Evolutionary conservation across 64 coral and sea anemone species (phyloP).

Genomic region (Pocillopora damicornis): DNA sequence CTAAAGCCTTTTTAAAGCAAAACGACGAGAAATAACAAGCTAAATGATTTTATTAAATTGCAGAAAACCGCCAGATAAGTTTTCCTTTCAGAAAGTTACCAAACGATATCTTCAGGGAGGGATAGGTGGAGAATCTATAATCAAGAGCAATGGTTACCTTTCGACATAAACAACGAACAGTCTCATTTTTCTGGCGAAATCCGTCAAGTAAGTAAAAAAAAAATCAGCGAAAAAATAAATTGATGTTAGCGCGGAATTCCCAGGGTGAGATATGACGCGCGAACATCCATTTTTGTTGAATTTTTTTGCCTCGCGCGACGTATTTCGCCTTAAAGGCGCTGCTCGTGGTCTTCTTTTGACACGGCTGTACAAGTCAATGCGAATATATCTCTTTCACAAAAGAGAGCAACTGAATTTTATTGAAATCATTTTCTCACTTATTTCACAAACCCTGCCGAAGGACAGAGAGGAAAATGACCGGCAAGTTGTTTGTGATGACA

Average conservation of each 20-base stretch:
- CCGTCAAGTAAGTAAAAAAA: no score
- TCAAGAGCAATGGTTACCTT: no score
- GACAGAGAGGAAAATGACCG: not conserved
- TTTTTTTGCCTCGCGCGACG: no score
- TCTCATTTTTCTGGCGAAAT: no score
- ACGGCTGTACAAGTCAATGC: not conserved
- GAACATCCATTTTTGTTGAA: no score
- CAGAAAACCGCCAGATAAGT: not conserved
- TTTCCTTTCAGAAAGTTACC: not conserved
- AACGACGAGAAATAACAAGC: conserved; percentile 5
- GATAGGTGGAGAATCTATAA: no score
- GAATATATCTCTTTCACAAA: not conserved
- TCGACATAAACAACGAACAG: no score
- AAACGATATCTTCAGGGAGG: not conserved
- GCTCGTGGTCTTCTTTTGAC: no score
- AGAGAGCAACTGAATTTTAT: not conserved
- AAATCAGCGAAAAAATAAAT: no score
- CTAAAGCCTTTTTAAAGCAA: conserved; percentile 51
- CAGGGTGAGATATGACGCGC: no score
- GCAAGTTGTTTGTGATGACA: not conserved
- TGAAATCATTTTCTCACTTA: not conserved
- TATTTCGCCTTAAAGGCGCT: no score
- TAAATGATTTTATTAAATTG: not conserved
- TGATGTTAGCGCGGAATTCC: no score
- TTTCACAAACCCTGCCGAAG: not conserved